phyloP scores from a whole-genome alignment of 2,888 invertebrate genomes.

The Parascotia fuliginaria region DNA sequence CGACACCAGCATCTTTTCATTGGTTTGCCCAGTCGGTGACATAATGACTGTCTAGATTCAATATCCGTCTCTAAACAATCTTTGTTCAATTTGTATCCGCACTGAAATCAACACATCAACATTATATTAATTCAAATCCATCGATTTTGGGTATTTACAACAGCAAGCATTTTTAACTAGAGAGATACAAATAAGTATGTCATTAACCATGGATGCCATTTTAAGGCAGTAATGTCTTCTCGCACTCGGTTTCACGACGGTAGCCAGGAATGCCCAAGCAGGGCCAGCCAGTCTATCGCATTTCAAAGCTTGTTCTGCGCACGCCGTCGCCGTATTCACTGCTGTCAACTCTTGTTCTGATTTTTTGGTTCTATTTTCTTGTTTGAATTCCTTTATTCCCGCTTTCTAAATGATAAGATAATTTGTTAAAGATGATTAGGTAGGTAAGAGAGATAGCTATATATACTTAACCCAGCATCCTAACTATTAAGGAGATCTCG shows the following conservation, averaged over 20 bases:
- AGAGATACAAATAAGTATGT: too few species aligned
- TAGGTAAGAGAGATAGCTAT: too few species aligned
- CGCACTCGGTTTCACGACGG: constrained; percentile 57
- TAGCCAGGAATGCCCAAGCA: constrained; percentile 69
- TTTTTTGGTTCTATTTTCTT: constrained; percentile 20
- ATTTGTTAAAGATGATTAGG: neutral
- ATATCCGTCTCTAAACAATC: constrained; percentile 30
- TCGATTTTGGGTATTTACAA: too few species aligned
- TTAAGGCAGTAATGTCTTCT: constrained; percentile 61
- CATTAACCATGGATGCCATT: constrained; percentile 65
- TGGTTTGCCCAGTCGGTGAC: constrained; percentile 53
- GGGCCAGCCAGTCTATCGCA: constrained; percentile 65
- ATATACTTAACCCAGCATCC: too few species aligned
- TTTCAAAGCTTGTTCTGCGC: constrained; percentile 67
- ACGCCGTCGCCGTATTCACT: constrained; percentile 50
- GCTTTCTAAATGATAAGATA: neutral
- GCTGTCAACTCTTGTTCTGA: constrained; percentile 48
- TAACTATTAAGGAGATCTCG: too few species aligned
- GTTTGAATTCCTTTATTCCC: neutral
- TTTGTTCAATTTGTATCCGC: constrained; percentile 50
- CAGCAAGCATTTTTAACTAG: too few species aligned
- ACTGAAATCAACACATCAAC: constrained; percentile 51
- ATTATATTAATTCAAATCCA: too few species aligned
- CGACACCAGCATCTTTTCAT: constrained; percentile 62
- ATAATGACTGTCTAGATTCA: constrained; percentile 51